Percentiles rank a stretch among this genome's conserved stretches.
phyloP scores from a whole-genome alignment of 2,113 vertebrate species.

The Eurypyga helias region DNA sequence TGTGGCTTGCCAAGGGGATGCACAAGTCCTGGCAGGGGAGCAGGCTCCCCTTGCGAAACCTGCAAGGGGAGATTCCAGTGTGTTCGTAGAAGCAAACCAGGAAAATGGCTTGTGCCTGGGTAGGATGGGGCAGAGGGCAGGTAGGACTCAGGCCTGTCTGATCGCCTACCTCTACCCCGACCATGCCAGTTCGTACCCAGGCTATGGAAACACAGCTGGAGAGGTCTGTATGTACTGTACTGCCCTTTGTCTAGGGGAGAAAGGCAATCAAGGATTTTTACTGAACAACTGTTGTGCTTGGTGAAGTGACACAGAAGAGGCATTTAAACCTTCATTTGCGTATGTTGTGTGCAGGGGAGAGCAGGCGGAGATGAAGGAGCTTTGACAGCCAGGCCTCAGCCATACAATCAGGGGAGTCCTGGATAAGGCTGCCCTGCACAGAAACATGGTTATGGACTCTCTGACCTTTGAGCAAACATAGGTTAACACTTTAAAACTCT shows the following conservation, averaged over 20 bases:
- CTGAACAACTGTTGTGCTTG: too few species aligned
- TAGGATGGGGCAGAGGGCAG: neutral
- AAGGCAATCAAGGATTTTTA: neutral
- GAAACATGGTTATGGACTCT: neutral
- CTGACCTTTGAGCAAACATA: neutral
- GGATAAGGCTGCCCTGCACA: neutral
- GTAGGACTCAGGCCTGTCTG: neutral
- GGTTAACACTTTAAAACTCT: neutral
- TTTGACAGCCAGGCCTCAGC: neutral
- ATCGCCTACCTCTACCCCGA: neutral
- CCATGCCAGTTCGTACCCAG: neutral
- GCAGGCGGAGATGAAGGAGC: neutral
- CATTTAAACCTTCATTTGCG: neutral
- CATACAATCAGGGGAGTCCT: neutral
- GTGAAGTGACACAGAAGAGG: neutral
- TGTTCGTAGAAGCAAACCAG: neutral
- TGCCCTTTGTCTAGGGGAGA: neutral
- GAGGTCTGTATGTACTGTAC: neutral
- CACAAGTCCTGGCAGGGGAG: neutral
- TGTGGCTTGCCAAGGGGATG: neutral
- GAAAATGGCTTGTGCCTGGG: neutral
- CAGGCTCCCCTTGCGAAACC: neutral
- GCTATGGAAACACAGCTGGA: neutral
- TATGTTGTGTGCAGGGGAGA: neutral
- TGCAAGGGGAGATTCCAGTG: neutral